These are phyloP conservation scores for Phyllotreta striolata DNA, from an alignment of 2,888 invertebrate species.

Conservation along the genomic window DNA sequence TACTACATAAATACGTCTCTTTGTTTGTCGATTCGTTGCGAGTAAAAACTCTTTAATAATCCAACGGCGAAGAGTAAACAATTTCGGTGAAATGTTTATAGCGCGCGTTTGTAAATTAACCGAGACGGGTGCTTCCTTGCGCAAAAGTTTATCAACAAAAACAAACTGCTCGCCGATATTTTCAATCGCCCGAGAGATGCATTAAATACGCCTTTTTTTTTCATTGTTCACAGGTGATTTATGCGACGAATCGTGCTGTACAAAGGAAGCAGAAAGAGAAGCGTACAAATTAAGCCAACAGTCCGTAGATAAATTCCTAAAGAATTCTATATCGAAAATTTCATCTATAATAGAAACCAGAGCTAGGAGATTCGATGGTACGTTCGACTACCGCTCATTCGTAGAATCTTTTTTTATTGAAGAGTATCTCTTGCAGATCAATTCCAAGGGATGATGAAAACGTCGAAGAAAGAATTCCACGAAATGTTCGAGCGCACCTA, in stretches of 20 bases:
- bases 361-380: conserved; percentile 87
- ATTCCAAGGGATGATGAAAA: conserved; percentile 84
- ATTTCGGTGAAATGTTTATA: too few relatives aligned
- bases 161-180: not conserved
- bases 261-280: conserved; percentile 71
- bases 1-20: conserved; percentile 7
- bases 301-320: conserved; percentile 78
- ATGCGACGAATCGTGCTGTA: conserved; percentile 71
- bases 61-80: not conserved
- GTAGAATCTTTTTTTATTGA: too few relatives aligned
- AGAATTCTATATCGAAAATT: conserved; percentile 78
- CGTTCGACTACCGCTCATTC: conserved; percentile 61
- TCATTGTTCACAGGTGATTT: conserved; percentile 65
- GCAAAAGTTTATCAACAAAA: too few relatives aligned
- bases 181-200: not conserved
- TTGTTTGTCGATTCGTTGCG: not conserved
- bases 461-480: conserved; percentile 88
- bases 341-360: conserved; percentile 78
- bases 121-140: too few relatives aligned
- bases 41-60: not conserved
- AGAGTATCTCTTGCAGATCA: too few relatives aligned
- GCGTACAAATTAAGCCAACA: conserved; percentile 75
- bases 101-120: too few relatives aligned
- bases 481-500: conserved; percentile 96
- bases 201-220: conserved; percentile 11